Percentiles rank a stretch among this genome's conserved stretches.
phyloP scores from a whole-genome alignment of 2,888 invertebrate species.

The Polymixis lichenea region DNA sequence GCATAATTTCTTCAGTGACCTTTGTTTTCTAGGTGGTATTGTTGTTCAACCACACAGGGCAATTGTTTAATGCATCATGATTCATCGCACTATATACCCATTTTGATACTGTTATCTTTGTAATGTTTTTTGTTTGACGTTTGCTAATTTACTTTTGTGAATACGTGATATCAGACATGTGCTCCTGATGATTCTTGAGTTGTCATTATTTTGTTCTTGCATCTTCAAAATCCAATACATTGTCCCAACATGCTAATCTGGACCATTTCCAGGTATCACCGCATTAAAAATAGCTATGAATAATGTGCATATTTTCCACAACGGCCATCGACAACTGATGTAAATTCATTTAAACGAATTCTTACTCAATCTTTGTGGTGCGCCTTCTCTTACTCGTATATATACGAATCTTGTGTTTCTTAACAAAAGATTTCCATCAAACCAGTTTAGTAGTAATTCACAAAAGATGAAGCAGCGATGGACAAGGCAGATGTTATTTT shows the following conservation, averaged over 20 bases:
- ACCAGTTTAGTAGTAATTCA: slow-evolving; percentile 74
- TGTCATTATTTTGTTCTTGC: slow-evolving; percentile 21
- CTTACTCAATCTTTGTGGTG: slow-evolving; percentile 64
- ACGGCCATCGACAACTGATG: slow-evolving; percentile 54
- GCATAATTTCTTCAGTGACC: slow-evolving; percentile 83
- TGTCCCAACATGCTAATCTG: slow-evolving; percentile 25
- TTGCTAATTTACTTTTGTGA: slow-evolving; percentile 48
- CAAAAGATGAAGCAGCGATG: slow-evolving; percentile 65
- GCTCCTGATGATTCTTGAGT: not conserved
- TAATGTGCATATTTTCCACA: slow-evolving; percentile 53
- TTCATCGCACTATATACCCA: slow-evolving; percentile 71
- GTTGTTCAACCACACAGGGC: slow-evolving; percentile 73
- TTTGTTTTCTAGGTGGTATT: slow-evolving; percentile 80
- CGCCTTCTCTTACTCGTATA: slow-evolving; percentile 57
- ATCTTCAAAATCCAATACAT: slow-evolving; percentile 30
- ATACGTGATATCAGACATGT: slow-evolving; percentile 64
- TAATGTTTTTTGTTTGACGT: slow-evolving; percentile 53
- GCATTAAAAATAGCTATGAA: slow-evolving; percentile 42
- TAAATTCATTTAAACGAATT: slow-evolving; percentile 70
- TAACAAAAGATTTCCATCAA: slow-evolving; percentile 72
- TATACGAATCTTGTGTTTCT: slow-evolving; percentile 66
- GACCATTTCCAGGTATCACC: slow-evolving; percentile 36
- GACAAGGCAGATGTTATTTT: slow-evolving; percentile 76
- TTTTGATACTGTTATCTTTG: slow-evolving; percentile 67
- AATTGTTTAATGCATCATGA: slow-evolving; percentile 75